phyloP scores from a whole-genome alignment of 1,140 invertebrate species.

The Drosophila orena region DNA sequence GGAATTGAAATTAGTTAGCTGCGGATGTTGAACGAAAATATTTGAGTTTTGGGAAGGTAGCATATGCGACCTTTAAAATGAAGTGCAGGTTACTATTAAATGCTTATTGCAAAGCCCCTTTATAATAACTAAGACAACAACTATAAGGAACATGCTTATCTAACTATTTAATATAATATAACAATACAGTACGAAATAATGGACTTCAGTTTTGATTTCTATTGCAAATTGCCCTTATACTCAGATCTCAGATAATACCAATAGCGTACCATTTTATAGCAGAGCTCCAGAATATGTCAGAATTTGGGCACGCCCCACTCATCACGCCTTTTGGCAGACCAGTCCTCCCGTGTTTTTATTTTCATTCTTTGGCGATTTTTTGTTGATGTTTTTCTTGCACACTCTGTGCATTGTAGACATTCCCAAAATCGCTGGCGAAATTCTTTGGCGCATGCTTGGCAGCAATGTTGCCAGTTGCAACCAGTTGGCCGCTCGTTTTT shows the following conservation, averaged over 20 bases:
- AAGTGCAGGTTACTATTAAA: no score
- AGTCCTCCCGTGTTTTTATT: slow-evolving; percentile 37
- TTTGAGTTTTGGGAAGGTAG: background rate
- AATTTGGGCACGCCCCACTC: slow-evolving; percentile 24
- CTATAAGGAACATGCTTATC: no score
- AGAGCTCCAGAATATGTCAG: slow-evolving; percentile 13
- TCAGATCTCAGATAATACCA: background rate
- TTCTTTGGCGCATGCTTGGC: slow-evolving; percentile 79
- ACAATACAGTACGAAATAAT: no score
- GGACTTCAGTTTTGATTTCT: background rate
- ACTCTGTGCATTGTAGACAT: slow-evolving; percentile 76
- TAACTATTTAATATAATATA: no score
- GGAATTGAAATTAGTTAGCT: slow-evolving; percentile 17
- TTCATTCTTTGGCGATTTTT: slow-evolving; percentile 48
- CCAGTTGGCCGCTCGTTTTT: slow-evolving; percentile 55
- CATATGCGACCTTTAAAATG: no score
- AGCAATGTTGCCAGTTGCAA: slow-evolving; percentile 36
- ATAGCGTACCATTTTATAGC: background rate
- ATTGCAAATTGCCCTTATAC: background rate
- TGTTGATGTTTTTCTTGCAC: slow-evolving; percentile 61
- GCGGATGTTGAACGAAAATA: slow-evolving; percentile 8
- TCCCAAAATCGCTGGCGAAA: slow-evolving; percentile 77
- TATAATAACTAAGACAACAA: background rate
- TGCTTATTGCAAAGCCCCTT: background rate
- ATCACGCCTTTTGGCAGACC: slow-evolving; percentile 25